These are phyloP conservation scores for Ornithoptera priamus DNA, from an alignment of 2,888 invertebrate species.

Conservation along the genomic window DNA sequence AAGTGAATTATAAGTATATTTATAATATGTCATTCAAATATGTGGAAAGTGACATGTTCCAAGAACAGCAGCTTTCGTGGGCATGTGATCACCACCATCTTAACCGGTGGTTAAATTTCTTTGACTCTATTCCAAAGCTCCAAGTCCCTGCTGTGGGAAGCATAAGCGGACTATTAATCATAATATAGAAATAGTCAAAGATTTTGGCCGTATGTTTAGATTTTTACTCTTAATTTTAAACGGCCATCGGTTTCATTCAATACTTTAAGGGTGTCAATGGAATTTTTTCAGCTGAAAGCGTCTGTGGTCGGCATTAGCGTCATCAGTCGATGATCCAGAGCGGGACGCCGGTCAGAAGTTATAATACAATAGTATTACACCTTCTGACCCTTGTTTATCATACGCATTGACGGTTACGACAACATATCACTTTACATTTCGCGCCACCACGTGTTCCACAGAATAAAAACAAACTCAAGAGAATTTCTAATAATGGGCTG, in stretches of 20 bases:
- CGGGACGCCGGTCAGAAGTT: conserved; percentile 64
- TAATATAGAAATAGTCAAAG: too few relatives aligned
- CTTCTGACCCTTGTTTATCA: conserved; percentile 59
- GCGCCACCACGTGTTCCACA: conserved; percentile 4
- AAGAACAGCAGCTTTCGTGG: too few relatives aligned
- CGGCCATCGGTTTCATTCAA: conserved; percentile 58
- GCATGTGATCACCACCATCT: too few relatives aligned
- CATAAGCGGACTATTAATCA: too few relatives aligned
- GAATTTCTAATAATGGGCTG: too few relatives aligned
- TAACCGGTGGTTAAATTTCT: too few relatives aligned
- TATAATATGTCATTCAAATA: too few relatives aligned
- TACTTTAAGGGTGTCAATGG: conserved; percentile 59
- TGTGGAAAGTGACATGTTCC: too few relatives aligned
- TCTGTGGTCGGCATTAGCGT: conserved; percentile 46
- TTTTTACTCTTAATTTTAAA: conserved; percentile 10
- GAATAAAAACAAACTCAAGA: too few relatives aligned
- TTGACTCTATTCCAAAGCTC: too few relatives aligned
- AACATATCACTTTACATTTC: conserved; percentile 40
- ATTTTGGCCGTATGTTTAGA: background rate
- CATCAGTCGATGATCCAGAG: conserved; percentile 41
- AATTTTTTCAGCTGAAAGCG: conserved; percentile 73
- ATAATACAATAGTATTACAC: conserved; percentile 71
- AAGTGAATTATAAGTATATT: too few relatives aligned
- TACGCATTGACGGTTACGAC: conserved; percentile 57
- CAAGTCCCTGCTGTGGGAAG: too few relatives aligned